Evolutionary conservation across 2,888 invertebrate species (phyloP).

Genomic region (Morpho achilles): DNA sequence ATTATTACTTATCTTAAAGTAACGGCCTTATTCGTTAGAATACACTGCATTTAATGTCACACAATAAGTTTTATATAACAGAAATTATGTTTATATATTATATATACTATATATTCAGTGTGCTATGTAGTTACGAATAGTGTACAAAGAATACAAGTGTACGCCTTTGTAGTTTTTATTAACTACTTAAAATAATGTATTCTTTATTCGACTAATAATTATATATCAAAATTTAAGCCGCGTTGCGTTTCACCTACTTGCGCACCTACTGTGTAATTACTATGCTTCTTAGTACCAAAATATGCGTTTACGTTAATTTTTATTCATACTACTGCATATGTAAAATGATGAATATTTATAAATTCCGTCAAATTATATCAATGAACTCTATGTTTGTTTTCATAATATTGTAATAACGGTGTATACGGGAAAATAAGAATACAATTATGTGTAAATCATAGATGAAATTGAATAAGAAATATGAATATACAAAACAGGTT

Average conservation of each 20-base stretch:
- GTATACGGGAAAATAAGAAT: background rate
- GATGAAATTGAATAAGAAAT: no score
- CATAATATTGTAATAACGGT: conserved; percentile 12
- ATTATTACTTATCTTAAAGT: no score
- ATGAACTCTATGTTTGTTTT: conserved; percentile 19
- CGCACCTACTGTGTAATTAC: conserved; percentile 55
- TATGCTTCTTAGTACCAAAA: conserved; percentile 25
- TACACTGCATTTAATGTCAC: no score
- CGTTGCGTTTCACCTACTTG: conserved; percentile 53
- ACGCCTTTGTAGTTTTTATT: no score
- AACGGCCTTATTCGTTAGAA: no score
- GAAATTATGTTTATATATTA: no score
- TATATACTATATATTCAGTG: no score
- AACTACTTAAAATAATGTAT: conserved; percentile 8
- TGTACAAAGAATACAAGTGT: no score
- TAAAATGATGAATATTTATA: conserved; percentile 11
- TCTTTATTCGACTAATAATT: conserved; percentile 12
- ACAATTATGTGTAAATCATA: background rate
- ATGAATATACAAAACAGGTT: no score
- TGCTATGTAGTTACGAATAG: no score
- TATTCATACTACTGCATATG: conserved; percentile 1
- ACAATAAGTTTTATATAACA: no score
- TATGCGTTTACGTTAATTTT: conserved; percentile 10
- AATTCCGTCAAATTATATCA: conserved; percentile 22
- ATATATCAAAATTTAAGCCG: conserved; percentile 15